phyloP scores from a whole-genome alignment of 1,140 invertebrate species.

The Neodiprion virginianus region DNA sequence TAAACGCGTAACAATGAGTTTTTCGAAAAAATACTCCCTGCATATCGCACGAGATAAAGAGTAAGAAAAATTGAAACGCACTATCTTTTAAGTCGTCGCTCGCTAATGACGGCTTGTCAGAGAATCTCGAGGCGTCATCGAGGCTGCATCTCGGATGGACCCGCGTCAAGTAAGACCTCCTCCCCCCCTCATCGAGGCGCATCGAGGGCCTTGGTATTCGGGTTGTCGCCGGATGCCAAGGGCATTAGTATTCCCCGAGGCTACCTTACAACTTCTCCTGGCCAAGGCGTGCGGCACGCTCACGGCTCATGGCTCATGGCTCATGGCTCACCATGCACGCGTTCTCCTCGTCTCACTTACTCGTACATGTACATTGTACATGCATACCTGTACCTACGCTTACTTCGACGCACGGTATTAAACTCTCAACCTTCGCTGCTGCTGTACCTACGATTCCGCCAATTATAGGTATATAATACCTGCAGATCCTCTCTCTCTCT shows the following conservation, averaged over 20 bases:
- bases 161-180: too few species aligned
- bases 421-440: background rate
- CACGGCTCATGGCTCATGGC: conserved; percentile 9
- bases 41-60: too few species aligned
- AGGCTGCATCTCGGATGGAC: too few species aligned
- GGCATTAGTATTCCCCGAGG: conserved; percentile 37
- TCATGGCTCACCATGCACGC: conserved; percentile 8
- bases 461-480: background rate
- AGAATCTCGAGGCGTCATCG: too few species aligned
- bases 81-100: too few species aligned
- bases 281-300: conserved; percentile 6
- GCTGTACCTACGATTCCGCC: background rate
- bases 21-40: too few species aligned
- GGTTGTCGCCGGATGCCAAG: conserved; percentile 22
- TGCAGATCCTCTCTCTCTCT: too few species aligned
- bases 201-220: background rate
- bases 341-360: background rate
- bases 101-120: too few species aligned
- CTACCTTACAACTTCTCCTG: conserved; percentile 21
- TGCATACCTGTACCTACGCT: background rate
- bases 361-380: background rate
- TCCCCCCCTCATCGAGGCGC: too few species aligned
- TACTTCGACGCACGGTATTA: background rate
- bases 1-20: too few species aligned
- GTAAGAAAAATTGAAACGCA: too few species aligned